Conservation (phyloP, 2,797 vertebrate species). For the Pseudocheirus occidentalis region DNA sequence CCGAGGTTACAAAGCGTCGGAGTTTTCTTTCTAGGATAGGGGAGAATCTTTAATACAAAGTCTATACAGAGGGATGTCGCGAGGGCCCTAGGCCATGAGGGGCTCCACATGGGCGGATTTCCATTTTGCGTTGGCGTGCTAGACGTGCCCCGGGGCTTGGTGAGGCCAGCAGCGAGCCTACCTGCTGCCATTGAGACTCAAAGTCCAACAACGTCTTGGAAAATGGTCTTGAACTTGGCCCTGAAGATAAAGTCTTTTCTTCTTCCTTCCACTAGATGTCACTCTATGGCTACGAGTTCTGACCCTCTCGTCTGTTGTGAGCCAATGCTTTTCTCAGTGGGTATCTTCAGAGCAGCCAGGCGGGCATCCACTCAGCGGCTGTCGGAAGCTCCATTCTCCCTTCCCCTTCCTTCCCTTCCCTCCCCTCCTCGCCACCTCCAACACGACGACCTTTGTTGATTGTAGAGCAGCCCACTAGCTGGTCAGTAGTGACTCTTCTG, state of each 20-base stretch:
- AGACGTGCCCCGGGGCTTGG: background rate
- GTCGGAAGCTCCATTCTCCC: background rate
- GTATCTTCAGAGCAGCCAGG: background rate
- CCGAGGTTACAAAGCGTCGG: background rate
- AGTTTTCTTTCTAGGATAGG: background rate
- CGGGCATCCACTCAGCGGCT: too few species aligned
- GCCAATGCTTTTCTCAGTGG: background rate
- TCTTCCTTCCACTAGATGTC: conserved; percentile 78
- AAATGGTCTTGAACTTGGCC: background rate
- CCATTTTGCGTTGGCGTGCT: background rate
- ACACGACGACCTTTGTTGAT: background rate
- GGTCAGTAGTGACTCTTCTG: background rate
- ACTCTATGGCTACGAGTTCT: conserved; percentile 61
- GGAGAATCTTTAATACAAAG: background rate
- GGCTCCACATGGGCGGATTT: background rate
- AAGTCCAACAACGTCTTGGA: rapidly evolving
- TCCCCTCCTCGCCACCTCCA: background rate
- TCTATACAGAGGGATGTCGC: background rate
- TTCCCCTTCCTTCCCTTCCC: background rate
- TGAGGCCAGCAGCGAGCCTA: background rate
- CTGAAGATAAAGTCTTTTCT: background rate
- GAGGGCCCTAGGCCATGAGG: background rate
- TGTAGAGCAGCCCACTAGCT: background rate
- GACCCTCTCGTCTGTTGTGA: rapidly evolving
- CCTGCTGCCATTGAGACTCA: background rate